Conservation (phyloP, 2,113 vertebrate species). For the Ctenodactylus gundi region DNA sequence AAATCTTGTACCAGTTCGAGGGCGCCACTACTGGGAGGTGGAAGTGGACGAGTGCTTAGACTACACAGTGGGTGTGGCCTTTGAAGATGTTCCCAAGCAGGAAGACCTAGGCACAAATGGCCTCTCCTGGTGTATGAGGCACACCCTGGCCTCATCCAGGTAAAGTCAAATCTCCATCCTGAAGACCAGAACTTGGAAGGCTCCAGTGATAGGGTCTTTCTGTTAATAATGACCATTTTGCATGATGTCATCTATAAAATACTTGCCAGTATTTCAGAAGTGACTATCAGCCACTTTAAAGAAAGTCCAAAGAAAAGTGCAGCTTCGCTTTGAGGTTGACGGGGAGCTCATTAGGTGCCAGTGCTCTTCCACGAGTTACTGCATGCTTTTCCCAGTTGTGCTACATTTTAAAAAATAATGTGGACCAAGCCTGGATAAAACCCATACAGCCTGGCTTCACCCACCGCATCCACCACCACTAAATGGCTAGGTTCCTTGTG, state of each 20-base stretch:
- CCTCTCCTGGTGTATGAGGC: constrained; percentile 95
- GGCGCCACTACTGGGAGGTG: constrained; percentile 95
- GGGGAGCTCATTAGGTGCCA: background rate
- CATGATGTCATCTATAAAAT: background rate
- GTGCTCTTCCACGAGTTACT: background rate
- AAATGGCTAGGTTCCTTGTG: background rate
- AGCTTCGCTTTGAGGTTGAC: background rate
- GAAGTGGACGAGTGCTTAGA: constrained; percentile 88
- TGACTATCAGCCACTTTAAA: background rate
- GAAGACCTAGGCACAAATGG: constrained; percentile 89
- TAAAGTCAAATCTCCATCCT: constrained; percentile 72
- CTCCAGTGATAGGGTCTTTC: background rate
- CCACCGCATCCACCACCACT: background rate
- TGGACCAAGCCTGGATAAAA: background rate
- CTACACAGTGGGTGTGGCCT: constrained; percentile 91
- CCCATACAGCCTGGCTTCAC: background rate
- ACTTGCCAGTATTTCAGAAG: background rate
- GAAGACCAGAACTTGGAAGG: background rate
- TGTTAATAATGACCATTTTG: background rate
- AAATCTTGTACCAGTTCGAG: constrained; percentile 90
- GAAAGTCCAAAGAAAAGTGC: background rate
- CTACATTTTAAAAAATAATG: no score
- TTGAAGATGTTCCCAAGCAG: constrained; percentile 89
- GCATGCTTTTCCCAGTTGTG: background rate
- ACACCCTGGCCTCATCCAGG: constrained; percentile 90